Evolutionary conservation across 2,888 invertebrate species (phyloP), one percentile per base, ranked within the genome.

Genomic region (Malthinus flaveolus): DNA sequence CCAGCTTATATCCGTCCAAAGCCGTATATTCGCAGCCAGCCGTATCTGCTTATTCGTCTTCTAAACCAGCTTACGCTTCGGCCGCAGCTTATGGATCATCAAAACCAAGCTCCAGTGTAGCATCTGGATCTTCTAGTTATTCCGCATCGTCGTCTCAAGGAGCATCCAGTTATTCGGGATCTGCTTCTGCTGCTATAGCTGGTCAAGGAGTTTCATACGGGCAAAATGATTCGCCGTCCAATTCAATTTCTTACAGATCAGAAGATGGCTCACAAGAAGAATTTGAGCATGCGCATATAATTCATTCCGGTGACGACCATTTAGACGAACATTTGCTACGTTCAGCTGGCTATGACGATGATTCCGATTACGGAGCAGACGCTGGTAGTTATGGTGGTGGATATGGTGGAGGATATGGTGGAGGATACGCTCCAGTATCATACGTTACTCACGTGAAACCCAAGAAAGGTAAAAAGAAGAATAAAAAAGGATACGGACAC

Each of bases 401-500:
- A 7, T 8, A 50, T 45, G 42, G 42, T 11, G 46, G 37, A 11
- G 56, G 50, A 35, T 39, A 59, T 32, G 56, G 52, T 35, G 57
- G 47, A 34, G 47, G 42, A 3, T 49, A 49, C 15, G 50, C 50
- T 7, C 54, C 46, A 13, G 61, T 61, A 11, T 44, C 61, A 32
- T 57, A 57, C 10, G 39, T 62, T 3, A 60, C 63, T 6, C 62
- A 64, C 44, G 47, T 60, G 7, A 57, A 50, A 42, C 56, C 37
- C 33, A 65, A 64, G n/a, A 64, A 65, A 61, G 64, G 57, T 44
- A 60, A 62, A 45, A 63, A 65, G 39, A 61, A 50, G 51, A 61
- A 12, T 56, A 54, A 32, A 34, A 39, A 49, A 15, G 57, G 61
- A 8, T 54, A 61, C 45, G 68, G 65, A n/a, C 76, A 76, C 57